These are phyloP conservation scores for Melanostoma mellinum DNA, from an alignment of 2,888 invertebrate species.

Conservation along the genomic window DNA sequence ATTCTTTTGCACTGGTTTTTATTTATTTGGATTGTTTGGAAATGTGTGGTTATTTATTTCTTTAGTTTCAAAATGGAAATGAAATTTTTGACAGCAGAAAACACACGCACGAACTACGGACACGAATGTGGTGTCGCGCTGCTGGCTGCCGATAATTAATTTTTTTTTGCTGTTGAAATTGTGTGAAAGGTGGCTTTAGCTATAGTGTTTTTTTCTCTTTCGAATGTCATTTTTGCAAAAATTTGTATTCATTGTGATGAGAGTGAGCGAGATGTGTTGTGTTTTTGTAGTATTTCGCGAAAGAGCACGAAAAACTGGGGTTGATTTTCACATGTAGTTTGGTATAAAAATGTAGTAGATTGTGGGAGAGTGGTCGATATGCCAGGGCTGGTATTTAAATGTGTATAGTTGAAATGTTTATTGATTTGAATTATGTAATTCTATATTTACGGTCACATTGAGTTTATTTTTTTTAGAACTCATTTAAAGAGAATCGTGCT, in stretches of 20 bases:
- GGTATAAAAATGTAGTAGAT: conserved; percentile 66
- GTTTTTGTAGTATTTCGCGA: conserved; percentile 46
- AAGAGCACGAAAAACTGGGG: conserved; percentile 54
- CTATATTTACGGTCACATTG: too few species aligned
- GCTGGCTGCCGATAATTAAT: conserved; percentile 66
- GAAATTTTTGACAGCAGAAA: conserved; percentile 35
- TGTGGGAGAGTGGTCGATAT: background rate
- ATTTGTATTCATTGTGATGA: conserved; percentile 17
- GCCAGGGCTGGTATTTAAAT: conserved; percentile 27
- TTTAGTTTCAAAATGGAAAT: conserved; percentile 16
- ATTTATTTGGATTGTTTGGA: conserved; percentile 5
- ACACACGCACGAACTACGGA: conserved; percentile 63
- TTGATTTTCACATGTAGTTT: conserved; percentile 1
- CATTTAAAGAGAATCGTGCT: too few species aligned
- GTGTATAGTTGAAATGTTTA: background rate
- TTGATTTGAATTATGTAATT: conserved; percentile 9
- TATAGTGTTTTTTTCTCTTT: conserved; percentile 45
- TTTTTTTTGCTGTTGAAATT: conserved; percentile 16
- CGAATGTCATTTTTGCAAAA: conserved; percentile 53
- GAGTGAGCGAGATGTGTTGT: conserved; percentile 34
- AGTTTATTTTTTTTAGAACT: background rate
- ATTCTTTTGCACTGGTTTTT: background rate
- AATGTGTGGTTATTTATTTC: conserved; percentile 7
- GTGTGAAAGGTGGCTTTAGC: background rate
- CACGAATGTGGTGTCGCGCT: conserved; percentile 60